Evolutionary conservation across 2,888 invertebrate species (phyloP).

Genomic region (Drosophila aldrichi): DNA sequence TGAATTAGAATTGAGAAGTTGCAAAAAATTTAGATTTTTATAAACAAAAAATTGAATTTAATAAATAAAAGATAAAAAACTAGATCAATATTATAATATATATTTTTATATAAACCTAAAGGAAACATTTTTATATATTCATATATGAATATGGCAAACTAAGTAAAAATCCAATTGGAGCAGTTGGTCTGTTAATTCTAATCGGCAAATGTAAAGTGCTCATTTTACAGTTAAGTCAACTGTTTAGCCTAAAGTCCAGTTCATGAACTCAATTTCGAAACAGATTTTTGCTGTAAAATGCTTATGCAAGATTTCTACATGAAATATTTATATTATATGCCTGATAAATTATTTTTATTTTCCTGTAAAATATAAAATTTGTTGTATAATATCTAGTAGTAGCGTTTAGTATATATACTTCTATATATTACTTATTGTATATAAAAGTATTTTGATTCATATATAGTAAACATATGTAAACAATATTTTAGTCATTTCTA

Average conservation of each 20-base stretch:
- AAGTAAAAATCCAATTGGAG: background rate
- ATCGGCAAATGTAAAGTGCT: background rate
- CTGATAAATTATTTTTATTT: background rate
- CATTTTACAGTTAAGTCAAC: background rate
- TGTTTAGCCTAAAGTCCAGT: background rate
- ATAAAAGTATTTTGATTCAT: background rate
- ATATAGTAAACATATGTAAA: background rate
- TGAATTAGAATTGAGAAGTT: background rate
- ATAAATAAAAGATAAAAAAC: background rate
- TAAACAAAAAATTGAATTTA: no score
- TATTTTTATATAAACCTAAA: background rate
- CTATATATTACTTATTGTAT: no score
- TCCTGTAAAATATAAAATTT: background rate
- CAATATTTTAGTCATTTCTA: background rate
- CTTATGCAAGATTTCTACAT: background rate
- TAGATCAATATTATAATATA: background rate
- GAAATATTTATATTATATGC: background rate
- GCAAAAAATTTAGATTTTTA: no score
- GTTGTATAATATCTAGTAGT: no score
- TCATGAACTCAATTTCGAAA: constrained; percentile 3
- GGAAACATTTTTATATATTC: background rate
- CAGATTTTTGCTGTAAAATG: constrained; percentile 1
- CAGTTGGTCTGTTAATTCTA: background rate
- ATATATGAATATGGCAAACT: background rate
- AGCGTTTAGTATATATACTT: no score